phyloP scores from a whole-genome alignment of 2,797 vertebrate genomes.

The Prionace glauca region DNA sequence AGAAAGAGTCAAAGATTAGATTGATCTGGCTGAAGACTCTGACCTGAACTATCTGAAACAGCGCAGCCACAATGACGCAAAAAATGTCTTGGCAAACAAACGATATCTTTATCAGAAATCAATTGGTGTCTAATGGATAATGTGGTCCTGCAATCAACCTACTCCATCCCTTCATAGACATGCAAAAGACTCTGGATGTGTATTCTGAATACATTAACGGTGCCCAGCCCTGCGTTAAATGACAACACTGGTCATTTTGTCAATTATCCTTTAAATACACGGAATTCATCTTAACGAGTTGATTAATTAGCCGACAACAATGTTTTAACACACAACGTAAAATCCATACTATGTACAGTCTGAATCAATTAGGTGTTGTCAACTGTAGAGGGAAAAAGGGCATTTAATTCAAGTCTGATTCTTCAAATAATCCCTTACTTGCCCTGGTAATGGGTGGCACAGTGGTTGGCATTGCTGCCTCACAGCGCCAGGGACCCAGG shows the following conservation, averaged over 20 bases:
- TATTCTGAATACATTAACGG: not conserved
- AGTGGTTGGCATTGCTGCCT: too few relatives aligned
- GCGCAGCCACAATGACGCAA: not conserved
- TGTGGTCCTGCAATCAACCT: not conserved
- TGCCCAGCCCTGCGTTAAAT: not conserved
- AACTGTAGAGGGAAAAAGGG: not conserved
- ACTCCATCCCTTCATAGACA: not conserved
- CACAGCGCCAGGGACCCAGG: too few relatives aligned
- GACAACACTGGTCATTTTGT: not conserved
- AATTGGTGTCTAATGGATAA: not conserved
- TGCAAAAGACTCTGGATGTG: not conserved
- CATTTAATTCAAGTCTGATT: not conserved
- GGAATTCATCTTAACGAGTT: constrained; percentile 16
- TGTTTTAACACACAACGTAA: not conserved
- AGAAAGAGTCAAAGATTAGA: not conserved
- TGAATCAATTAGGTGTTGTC: not conserved
- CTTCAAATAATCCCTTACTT: not conserved
- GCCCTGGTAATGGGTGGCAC: too few relatives aligned
- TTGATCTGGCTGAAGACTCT: not conserved
- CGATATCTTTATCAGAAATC: not conserved
- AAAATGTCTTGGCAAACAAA: not conserved
- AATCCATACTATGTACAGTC: constrained; percentile 3
- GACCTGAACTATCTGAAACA: not conserved
- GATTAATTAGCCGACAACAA: constrained; percentile 14
- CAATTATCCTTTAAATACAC: not conserved